A percentile compares a stretch with the other conserved stretches of the same genome.
phyloP scores from a whole-genome alignment of 2,113 vertebrate genomes.

The Oreochromis niloticus region DNA sequence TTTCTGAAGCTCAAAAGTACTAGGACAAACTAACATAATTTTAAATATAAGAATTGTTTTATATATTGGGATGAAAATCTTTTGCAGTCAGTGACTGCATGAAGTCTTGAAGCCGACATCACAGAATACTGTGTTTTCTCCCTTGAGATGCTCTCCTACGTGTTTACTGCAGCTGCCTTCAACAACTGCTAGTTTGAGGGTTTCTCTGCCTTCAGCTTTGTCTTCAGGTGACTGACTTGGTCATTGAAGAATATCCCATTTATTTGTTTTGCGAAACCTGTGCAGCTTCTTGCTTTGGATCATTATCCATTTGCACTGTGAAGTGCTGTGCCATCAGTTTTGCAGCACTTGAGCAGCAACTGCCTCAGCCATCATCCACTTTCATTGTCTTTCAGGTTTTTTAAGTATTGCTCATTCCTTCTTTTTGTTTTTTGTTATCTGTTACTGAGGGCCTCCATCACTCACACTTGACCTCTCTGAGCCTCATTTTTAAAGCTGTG shows the following conservation, averaged over 20 bases:
- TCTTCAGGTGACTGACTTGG: background rate
- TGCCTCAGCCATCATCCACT: too few species aligned
- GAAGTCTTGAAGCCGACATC: background rate
- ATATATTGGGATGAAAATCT: background rate
- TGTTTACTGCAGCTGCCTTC: background rate
- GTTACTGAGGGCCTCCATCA: too few species aligned
- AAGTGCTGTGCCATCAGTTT: background rate
- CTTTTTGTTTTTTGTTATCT: too few species aligned
- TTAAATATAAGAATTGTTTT: background rate
- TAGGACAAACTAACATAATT: background rate
- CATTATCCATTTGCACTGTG: background rate
- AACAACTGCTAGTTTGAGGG: background rate
- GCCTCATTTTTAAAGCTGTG: too few species aligned
- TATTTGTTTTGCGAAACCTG: background rate
- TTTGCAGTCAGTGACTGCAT: background rate
- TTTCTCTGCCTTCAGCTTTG: background rate
- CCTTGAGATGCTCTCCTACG: background rate
- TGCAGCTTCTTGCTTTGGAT: background rate
- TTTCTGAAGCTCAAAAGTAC: background rate
- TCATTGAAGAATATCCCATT: background rate
- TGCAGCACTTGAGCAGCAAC: background rate
- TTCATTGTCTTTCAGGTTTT: too few species aligned
- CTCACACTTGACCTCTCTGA: too few species aligned
- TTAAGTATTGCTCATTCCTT: too few species aligned
- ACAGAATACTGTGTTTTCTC: background rate